These are phyloP conservation scores for Naso thynnoides DNA, from an alignment of 2,797 vertebrate species.

Conservation along the genomic window DNA sequence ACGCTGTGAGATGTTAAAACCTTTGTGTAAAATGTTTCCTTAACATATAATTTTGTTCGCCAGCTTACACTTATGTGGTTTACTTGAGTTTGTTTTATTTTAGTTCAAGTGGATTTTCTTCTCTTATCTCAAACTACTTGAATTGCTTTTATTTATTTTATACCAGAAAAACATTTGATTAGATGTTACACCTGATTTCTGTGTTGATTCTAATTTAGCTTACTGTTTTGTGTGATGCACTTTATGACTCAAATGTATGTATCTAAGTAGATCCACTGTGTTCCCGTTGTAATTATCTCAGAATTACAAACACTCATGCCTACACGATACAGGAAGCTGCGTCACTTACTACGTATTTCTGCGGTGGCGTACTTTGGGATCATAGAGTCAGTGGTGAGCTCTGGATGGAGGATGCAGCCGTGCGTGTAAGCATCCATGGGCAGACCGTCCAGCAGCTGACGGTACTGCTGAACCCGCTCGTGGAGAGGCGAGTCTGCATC, in stretches of 20 bases:
- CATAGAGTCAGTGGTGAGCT: constrained; percentile 99
- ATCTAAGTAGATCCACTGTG: not conserved
- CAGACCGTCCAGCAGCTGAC: constrained; percentile 93
- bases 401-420: constrained; percentile 98
- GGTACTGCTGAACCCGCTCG: constrained; percentile 93
- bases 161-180: not conserved
- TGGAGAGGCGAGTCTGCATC: constrained; percentile 89
- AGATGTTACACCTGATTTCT: not conserved
- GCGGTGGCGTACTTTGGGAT: constrained; percentile 99
- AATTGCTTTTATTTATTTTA: not conserved
- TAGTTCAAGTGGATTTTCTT: not conserved
- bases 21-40: not conserved
- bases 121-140: not conserved
- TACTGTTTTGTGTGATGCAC: not conserved
- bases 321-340: constrained; percentile 26
- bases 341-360: constrained; percentile 99
- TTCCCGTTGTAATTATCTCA: not conserved
- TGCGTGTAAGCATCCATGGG: constrained; percentile 99
- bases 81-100: not conserved
- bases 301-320: not conserved
- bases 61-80: not conserved
- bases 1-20: constrained; percentile 3
- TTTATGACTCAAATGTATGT: not conserved
- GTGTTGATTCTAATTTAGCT: not conserved
- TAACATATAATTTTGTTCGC: not conserved